phyloP scores from a whole-genome alignment of 2,888 invertebrate genomes.

The Crocallis elinguaria region DNA sequence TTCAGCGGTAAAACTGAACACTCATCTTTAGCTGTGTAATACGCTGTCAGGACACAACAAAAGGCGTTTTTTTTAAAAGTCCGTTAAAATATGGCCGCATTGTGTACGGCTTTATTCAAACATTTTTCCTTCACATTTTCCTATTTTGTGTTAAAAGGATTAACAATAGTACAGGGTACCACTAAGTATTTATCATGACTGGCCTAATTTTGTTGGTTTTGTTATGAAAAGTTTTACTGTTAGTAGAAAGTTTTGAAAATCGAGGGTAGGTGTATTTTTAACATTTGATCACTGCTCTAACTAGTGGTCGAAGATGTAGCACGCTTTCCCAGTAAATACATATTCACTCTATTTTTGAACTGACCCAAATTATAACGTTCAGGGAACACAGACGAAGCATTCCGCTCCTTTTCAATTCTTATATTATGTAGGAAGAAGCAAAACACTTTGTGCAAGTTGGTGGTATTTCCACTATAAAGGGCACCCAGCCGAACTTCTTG shows the following conservation, averaged over 20 bases:
- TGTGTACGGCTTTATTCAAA: slow-evolving; percentile 70
- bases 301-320: no score
- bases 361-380: no score
- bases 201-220: slow-evolving; percentile 51
- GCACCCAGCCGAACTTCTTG: no score
- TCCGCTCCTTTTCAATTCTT: no score
- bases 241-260: background rate
- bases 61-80: slow-evolving; percentile 67
- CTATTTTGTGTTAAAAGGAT: slow-evolving; percentile 78
- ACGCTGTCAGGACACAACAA: slow-evolving; percentile 76
- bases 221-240: slow-evolving; percentile 1
- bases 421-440: no score
- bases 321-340: no score
- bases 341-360: no score
- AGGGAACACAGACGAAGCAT: no score
- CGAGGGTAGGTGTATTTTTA: no score
- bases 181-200: slow-evolving; percentile 56
- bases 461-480: no score
- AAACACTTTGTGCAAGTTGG: no score
- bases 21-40: slow-evolving; percentile 77
- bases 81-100: slow-evolving; percentile 77
- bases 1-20: slow-evolving; percentile 64
- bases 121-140: slow-evolving; percentile 77
- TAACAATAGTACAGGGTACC: slow-evolving; percentile 75
- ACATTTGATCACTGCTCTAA: no score